These are phyloP conservation scores for Dynastes hyllus DNA, from an alignment of 2,888 invertebrate genomes.

Conservation along the genomic window DNA sequence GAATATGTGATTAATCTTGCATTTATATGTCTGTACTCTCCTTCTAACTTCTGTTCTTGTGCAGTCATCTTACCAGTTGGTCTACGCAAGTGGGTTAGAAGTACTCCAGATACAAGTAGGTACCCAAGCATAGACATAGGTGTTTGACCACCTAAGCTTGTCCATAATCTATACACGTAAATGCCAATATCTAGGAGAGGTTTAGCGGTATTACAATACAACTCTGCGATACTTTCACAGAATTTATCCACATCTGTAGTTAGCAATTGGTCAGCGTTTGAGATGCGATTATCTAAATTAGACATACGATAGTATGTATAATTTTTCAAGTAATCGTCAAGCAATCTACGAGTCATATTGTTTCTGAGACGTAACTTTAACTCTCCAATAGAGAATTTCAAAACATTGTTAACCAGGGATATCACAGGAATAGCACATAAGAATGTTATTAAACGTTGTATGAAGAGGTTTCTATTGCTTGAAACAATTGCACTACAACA, in stretches of 20 bases:
- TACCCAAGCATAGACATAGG: constrained; percentile 93
- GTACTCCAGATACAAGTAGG: constrained; percentile 87
- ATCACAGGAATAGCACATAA: constrained; percentile 92
- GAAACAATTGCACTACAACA: constrained; percentile 91
- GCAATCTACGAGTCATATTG: constrained; percentile 89
- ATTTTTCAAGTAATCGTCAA: constrained; percentile 95
- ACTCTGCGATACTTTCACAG: constrained; percentile 94
- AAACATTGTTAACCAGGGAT: constrained; percentile 92
- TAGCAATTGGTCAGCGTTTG: constrained; percentile 96
- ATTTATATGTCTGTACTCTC: constrained; percentile 97
- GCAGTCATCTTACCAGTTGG: constrained; percentile 94
- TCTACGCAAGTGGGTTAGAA: constrained; percentile 89
- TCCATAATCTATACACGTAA: constrained; percentile 85
- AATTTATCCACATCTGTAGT: constrained; percentile 98
- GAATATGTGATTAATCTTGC: constrained; percentile 96
- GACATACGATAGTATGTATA: constrained; percentile 98
- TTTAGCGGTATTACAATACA: constrained; percentile 97
- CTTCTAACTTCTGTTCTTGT: constrained; percentile 97
- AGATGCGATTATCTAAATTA: constrained; percentile 94
- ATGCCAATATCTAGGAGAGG: constrained; percentile 95
- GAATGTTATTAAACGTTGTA: constrained; percentile 82
- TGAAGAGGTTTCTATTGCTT: constrained; percentile 86
- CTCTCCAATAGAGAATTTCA: constrained; percentile 97
- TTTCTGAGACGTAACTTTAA: constrained; percentile 92
- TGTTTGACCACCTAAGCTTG: constrained; percentile 89